Evolutionary conservation across 1,140 invertebrate genomes (phyloP).

Genomic region (Sycophila sp.): DNA sequence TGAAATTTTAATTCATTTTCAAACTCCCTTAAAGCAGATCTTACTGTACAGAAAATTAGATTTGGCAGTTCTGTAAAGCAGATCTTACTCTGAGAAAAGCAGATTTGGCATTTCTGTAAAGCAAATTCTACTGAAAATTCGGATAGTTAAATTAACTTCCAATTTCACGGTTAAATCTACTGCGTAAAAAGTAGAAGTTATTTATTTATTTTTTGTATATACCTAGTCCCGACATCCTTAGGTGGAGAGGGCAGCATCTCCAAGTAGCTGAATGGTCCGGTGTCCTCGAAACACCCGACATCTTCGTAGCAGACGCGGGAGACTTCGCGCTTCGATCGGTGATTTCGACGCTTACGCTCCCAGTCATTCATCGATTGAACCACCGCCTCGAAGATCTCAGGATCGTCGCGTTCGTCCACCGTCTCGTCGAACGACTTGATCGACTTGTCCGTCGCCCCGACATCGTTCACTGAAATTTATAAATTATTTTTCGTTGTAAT

Average conservation of each 20-base stretch:
- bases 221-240: slow-evolving; percentile 86
- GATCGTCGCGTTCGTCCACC: slow-evolving; percentile 68
- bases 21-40: too few relatives aligned
- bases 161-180: too few relatives aligned
- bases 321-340: slow-evolving; percentile 69
- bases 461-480: slow-evolving; percentile 49
- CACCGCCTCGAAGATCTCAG: slow-evolving; percentile 68
- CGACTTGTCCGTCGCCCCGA: slow-evolving; percentile 49
- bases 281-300: slow-evolving; percentile 93
- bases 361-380: slow-evolving; percentile 69
- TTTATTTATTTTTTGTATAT: too few relatives aligned
- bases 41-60: too few relatives aligned
- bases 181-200: too few relatives aligned
- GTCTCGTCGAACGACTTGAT: slow-evolving; percentile 63
- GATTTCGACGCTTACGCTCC: slow-evolving; percentile 56
- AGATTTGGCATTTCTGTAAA: too few relatives aligned
- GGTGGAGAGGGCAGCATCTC: slow-evolving; percentile 90
- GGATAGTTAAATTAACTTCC: too few relatives aligned
- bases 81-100: too few relatives aligned
- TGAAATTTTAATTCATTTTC: too few relatives aligned
- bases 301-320: slow-evolving; percentile 88
- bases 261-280: slow-evolving; percentile 90
- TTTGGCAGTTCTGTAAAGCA: too few relatives aligned
- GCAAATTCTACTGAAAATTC: too few relatives aligned
- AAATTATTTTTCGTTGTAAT: slow-evolving; percentile 23